Conservation (phyloP, 2,797 vertebrate species). For the Lithobates sylvaticus region DNA sequence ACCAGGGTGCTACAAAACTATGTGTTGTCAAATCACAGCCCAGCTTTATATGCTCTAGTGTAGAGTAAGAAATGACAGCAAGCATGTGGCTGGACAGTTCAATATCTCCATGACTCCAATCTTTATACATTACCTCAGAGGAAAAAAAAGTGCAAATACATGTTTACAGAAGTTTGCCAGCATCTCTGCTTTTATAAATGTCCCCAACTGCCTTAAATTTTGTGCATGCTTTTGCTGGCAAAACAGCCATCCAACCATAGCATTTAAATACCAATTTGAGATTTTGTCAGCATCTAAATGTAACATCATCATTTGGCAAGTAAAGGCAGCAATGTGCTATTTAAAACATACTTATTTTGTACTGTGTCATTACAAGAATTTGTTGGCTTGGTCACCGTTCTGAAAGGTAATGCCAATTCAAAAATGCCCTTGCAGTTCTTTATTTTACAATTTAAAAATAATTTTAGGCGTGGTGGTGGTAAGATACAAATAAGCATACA, state of each 20-base stretch:
- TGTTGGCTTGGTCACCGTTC: slow-evolving; percentile 24
- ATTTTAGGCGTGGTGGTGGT: background rate
- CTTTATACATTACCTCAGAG: background rate
- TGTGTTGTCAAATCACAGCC: too few relatives aligned
- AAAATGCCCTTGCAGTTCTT: slow-evolving; percentile 1
- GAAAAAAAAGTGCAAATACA: background rate
- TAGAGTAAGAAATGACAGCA: background rate
- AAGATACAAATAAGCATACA: background rate
- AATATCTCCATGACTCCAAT: background rate
- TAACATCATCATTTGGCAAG: slow-evolving; percentile 53
- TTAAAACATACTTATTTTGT: slow-evolving; percentile 57
- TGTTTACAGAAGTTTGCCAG: background rate
- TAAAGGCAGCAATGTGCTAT: slow-evolving; percentile 18
- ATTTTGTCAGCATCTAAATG: slow-evolving; percentile 45
- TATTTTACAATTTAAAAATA: slow-evolving; percentile 1
- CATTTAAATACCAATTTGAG: slow-evolving; percentile 39
- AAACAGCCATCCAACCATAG: background rate
- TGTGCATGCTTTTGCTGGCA: background rate
- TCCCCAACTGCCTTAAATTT: slow-evolving; percentile 10
- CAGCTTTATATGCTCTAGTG: background rate
- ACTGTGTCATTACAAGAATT: slow-evolving; percentile 51
- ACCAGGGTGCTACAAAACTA: too few relatives aligned
- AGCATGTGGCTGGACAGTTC: background rate
- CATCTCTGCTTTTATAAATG: background rate
- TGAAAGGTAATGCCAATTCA: slow-evolving; percentile 2